phyloP scores from a whole-genome alignment of 2,113 vertebrate species.

The Osmerus eperlanus region DNA sequence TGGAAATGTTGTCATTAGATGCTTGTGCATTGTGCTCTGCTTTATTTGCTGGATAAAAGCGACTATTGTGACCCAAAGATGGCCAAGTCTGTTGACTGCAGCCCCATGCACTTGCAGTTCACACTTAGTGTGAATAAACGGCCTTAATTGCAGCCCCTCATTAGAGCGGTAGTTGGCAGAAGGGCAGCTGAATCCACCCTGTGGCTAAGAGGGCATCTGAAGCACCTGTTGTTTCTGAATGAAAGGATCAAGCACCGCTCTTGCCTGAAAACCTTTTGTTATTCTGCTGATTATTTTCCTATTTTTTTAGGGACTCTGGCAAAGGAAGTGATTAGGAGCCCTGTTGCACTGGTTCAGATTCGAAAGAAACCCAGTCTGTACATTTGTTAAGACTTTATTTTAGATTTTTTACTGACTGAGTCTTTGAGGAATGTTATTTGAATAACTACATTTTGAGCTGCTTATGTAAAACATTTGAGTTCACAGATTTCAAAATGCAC shows the following conservation, averaged over 20 bases:
- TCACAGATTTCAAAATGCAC: conserved; percentile 16
- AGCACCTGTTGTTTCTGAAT: conserved; percentile 68
- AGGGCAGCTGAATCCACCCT: conserved; percentile 69
- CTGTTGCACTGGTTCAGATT: conserved; percentile 37
- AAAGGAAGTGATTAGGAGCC: conserved; percentile 59
- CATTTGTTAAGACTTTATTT: conserved; percentile 7
- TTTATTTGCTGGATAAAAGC: conserved; percentile 71
- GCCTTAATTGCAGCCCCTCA: conserved; percentile 75
- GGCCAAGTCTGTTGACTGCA: conserved; percentile 64
- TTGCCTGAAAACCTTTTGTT: conserved; percentile 65
- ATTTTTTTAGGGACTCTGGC: conserved; percentile 57
- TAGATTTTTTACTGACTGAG: conserved; percentile 36
- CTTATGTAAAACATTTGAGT: conserved; percentile 8
- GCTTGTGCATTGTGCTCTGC: conserved; percentile 60
- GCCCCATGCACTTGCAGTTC: conserved; percentile 64
- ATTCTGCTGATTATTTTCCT: conserved; percentile 69
- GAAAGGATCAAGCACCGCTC: conserved; percentile 66
- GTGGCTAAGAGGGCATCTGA: conserved; percentile 70
- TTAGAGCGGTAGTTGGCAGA: conserved; percentile 63
- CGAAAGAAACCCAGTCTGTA: conserved; percentile 26
- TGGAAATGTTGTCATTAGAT: conserved; percentile 67
- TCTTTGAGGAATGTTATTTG: conserved; percentile 50
- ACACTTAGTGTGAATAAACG: conserved; percentile 76
- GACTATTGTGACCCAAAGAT: conserved; percentile 70
- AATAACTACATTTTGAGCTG: conserved; percentile 21